phyloP scores from a whole-genome alignment of 23 tunicate species.

The Halocynthia roretzi region DNA sequence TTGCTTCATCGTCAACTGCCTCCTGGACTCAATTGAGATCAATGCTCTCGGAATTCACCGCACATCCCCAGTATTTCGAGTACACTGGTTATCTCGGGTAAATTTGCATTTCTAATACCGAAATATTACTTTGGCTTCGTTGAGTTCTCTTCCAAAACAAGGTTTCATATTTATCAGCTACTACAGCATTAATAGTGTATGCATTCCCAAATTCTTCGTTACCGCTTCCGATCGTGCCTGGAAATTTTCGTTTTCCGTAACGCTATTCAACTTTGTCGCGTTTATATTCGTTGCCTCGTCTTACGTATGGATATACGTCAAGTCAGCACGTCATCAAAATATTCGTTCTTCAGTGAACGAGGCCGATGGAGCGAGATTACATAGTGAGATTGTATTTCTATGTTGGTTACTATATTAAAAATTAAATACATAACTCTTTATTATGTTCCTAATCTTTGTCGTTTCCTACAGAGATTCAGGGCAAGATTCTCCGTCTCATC shows the following conservation, averaged over 20 bases:
- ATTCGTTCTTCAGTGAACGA: not conserved
- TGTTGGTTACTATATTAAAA: too few relatives aligned
- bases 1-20: too few relatives aligned
- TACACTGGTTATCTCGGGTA: too few relatives aligned
- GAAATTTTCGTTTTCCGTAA: conserved; percentile 45
- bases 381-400: too few relatives aligned
- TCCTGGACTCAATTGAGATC: too few relatives aligned
- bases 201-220: conserved; percentile 69
- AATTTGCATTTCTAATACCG: too few relatives aligned
- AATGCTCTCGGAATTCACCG: too few relatives aligned
- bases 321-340: conserved; percentile 8
- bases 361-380: too few relatives aligned
- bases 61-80: too few relatives aligned
- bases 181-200: conserved; percentile 63
- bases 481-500: conserved; percentile 3
- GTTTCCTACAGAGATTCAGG: conserved; percentile 1
- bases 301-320: conserved; percentile 29
- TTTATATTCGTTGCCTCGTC: conserved; percentile 49
- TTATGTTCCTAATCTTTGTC: not conserved
- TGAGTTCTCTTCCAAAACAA: too few relatives aligned
- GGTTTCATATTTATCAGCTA: conserved; percentile 30
- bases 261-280: conserved; percentile 53
- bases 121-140: too few relatives aligned
- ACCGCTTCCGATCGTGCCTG: conserved; percentile 33
- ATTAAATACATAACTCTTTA: too few relatives aligned